These are phyloP conservation scores for Aphrocallistes beatrix DNA, from an alignment of 37 sponge, comb jelly and placozoan genomes.

Conservation along the genomic window DNA sequence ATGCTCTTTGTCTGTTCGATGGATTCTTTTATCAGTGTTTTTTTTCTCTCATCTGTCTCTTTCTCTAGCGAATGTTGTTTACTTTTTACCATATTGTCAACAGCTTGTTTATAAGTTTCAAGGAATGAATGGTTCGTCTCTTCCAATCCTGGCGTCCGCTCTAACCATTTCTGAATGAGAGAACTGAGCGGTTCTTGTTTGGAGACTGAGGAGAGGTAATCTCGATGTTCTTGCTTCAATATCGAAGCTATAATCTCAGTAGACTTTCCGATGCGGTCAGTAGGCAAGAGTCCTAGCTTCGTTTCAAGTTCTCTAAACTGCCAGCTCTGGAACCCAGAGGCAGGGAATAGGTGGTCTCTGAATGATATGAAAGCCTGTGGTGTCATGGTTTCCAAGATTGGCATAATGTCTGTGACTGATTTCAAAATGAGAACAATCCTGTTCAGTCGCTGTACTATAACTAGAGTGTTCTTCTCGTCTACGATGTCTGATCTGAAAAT, in stretches of 20 bases:
- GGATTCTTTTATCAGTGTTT: neutral
- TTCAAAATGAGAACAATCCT: constrained; percentile 33
- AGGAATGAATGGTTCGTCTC: constrained; percentile 35
- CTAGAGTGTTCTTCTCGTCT: constrained; percentile 37
- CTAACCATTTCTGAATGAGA: constrained; percentile 36
- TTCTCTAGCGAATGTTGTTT: constrained; percentile 18
- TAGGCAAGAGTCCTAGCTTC: constrained; percentile 27
- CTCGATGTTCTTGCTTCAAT: neutral
- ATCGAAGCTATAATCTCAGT: neutral
- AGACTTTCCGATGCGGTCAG: neutral
- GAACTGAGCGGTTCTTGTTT: neutral
- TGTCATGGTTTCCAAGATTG: constrained; percentile 48
- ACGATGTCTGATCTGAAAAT: constrained; percentile 25
- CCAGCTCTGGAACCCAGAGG: constrained; percentile 50
- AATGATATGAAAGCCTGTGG: constrained; percentile 40
- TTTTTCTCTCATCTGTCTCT: neutral
- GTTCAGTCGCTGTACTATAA: constrained; percentile 26
- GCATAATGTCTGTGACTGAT: constrained; percentile 37
- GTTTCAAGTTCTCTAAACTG: constrained; percentile 44
- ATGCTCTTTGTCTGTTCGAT: neutral
- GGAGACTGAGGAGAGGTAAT: neutral
- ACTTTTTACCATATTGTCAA: constrained; percentile 20
- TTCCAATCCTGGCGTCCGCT: constrained; percentile 47
- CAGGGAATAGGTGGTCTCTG: constrained; percentile 31
- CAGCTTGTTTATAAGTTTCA: constrained; percentile 19